Conservation (phyloP, 2,888 invertebrate species). For the Ypsolopha sequella region DNA sequence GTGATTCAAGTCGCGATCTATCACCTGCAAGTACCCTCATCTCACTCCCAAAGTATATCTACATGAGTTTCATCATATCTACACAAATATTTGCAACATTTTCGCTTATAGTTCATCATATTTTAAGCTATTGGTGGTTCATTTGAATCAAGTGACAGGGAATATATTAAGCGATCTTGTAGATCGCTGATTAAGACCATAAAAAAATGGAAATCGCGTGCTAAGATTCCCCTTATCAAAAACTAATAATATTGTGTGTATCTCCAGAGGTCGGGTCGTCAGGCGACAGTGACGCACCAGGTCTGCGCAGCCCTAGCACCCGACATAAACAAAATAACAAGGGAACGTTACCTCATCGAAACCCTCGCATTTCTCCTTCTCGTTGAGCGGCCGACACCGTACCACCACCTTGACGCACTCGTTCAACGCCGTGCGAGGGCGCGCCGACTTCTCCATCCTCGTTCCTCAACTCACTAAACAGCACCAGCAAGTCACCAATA, state of each 20-base stretch:
- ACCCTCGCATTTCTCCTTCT: conserved; percentile 83
- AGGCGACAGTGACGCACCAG: conserved; percentile 30
- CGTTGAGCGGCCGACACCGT: conserved; percentile 94
- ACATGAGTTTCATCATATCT: too few species aligned
- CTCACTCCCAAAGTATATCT: too few species aligned
- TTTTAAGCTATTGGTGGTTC: too few species aligned
- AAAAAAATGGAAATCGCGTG: conserved; percentile 4
- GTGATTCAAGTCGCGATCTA: too few species aligned
- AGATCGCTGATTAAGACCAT: too few species aligned
- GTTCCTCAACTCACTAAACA: conserved; percentile 29
- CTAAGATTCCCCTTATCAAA: conserved; percentile 1
- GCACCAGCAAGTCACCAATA: conserved; percentile 53
- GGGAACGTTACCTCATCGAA: conserved; percentile 68
- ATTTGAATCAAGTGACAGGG: too few species aligned
- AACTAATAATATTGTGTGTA: conserved; percentile 9
- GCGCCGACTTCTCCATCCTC: conserved; percentile 62
- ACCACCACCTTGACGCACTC: conserved; percentile 98
- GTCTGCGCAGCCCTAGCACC: conserved; percentile 20
- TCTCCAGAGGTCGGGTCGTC: conserved; percentile 11
- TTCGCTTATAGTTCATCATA: too few species aligned
- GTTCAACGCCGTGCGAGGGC: conserved; percentile 70
- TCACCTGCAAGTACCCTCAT: too few species aligned
- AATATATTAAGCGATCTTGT: too few species aligned
- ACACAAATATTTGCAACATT: too few species aligned
- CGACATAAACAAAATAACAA: conserved; percentile 19